These are phyloP conservation scores for Penaeus monodon DNA, from an alignment of 2,888 invertebrate genomes.

Conservation along the genomic window DNA sequence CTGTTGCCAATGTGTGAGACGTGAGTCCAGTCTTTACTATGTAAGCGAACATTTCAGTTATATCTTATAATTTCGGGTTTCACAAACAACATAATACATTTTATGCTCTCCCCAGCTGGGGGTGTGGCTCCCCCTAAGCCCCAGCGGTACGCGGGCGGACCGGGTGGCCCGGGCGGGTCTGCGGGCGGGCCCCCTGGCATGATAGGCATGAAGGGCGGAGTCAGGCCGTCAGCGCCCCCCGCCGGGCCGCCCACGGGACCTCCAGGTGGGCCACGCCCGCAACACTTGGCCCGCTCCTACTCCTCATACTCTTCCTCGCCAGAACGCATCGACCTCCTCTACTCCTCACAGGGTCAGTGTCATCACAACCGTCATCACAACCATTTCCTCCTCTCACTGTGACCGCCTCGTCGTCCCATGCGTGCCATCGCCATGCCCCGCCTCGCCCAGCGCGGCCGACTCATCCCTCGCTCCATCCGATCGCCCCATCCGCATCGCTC, in stretches of 20 bases:
- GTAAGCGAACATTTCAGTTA: background rate
- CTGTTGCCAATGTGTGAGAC: background rate
- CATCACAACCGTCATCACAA: background rate
- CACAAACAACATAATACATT: conserved; percentile 25
- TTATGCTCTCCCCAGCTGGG: conserved; percentile 44
- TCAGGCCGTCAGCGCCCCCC: conserved; percentile 16
- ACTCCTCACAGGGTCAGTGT: conserved; percentile 55
- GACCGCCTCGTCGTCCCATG: conserved; percentile 11
- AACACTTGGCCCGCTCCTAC: conserved; percentile 44
- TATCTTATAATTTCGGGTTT: background rate
- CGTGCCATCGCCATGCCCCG: too few relatives aligned
- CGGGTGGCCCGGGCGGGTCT: conserved; percentile 33
- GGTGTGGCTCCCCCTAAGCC: conserved; percentile 50
- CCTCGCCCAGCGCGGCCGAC: background rate
- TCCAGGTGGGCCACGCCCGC: conserved; percentile 44
- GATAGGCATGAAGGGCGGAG: conserved; percentile 29
- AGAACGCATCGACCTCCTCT: conserved; percentile 44
- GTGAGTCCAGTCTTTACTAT: background rate
- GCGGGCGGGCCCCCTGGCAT: conserved; percentile 22
- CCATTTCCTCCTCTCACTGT: background rate
- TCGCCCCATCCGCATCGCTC: background rate
- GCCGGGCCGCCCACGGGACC: conserved; percentile 42
- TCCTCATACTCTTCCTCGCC: conserved; percentile 50
- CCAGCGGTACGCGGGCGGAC: conserved; percentile 46
- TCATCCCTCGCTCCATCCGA: background rate